Conservation (phyloP, 2,113 vertebrate genomes). For the Leucopsar rothschildi region DNA sequence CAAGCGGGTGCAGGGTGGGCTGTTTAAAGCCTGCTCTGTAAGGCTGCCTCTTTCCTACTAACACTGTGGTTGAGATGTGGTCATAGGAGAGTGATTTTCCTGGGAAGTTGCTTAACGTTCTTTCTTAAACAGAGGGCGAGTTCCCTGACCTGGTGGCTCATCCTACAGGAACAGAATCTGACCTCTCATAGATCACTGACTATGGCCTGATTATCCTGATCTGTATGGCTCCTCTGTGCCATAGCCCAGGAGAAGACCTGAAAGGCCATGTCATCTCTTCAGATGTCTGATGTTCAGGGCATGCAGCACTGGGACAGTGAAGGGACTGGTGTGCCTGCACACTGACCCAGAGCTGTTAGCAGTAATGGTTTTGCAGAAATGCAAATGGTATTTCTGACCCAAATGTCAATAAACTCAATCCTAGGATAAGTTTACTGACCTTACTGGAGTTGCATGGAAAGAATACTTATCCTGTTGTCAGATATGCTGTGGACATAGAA, state of each 20-base stretch:
- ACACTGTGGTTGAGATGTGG: conserved; percentile 10
- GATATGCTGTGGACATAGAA: not conserved
- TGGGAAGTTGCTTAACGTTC: conserved; percentile 30
- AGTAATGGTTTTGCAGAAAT: not conserved
- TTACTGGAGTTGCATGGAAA: not conserved
- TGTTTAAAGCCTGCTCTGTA: not conserved
- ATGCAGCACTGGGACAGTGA: fast-evolving
- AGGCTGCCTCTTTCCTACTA: not conserved
- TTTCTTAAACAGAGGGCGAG: not conserved
- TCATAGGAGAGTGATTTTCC: conserved; percentile 16
- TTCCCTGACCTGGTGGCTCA: conserved; percentile 36
- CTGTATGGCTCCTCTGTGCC: not conserved
- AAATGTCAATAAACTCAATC: not conserved
- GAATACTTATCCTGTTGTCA: not conserved
- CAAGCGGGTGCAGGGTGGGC: not conserved
- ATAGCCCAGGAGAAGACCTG: not conserved
- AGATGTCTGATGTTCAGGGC: not conserved
- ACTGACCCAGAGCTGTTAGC: not conserved
- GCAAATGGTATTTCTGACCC: not conserved
- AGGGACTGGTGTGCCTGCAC: not conserved
- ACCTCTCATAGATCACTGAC: not conserved
- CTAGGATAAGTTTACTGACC: not conserved
- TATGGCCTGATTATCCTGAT: not conserved
- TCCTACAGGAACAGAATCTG: not conserved
- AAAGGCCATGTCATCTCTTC: not conserved